Evolutionary conservation across 2,113 vertebrate genomes (phyloP).

Genomic region (Lasiurus cinereus): DNA sequence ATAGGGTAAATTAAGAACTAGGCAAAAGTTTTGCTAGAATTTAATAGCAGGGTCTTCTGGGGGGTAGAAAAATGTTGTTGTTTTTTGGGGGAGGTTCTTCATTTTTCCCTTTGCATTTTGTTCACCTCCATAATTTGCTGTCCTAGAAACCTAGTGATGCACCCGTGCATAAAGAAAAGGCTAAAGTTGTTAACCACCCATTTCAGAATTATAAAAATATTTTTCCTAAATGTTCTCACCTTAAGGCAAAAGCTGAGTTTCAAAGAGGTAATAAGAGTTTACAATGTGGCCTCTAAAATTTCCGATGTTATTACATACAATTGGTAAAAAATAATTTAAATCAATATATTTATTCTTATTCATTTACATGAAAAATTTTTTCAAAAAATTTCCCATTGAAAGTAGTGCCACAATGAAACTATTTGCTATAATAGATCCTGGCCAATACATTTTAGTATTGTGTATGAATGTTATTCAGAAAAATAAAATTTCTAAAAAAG

Average conservation of each 20-base stretch:
- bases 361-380: background rate
- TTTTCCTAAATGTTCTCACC: background rate
- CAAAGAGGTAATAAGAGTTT: background rate
- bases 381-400: background rate
- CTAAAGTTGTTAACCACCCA: background rate
- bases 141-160: background rate
- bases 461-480: background rate
- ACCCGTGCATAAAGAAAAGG: background rate
- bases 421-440: background rate
- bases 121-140: background rate
- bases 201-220: background rate
- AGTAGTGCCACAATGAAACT: background rate
- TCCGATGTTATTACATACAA: background rate
- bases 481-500: constrained; percentile 18
- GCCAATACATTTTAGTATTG: background rate
- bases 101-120: background rate
- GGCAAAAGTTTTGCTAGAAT: background rate
- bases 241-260: background rate
- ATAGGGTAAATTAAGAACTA: background rate
- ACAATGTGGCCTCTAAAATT: background rate
- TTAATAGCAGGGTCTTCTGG: background rate
- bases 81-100: background rate
- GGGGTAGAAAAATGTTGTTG: background rate
- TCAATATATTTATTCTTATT: background rate
- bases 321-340: constrained; percentile 2